Conservation (phyloP, 1,140 invertebrate species). For the Drosophila mayri region DNA sequence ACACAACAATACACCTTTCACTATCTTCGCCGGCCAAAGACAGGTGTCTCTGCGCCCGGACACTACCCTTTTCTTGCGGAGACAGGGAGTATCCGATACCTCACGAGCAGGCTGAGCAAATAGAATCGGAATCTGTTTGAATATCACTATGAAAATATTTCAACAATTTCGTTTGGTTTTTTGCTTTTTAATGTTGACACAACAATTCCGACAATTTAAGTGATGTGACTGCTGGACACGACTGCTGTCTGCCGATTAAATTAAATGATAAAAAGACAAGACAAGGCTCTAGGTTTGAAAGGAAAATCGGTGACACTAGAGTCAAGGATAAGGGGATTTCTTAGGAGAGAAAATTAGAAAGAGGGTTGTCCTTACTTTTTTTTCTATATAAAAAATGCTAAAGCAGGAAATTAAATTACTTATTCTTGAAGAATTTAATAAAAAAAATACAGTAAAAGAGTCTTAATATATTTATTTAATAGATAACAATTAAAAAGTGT, state of each 20-base stretch:
- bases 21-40: conserved; percentile 26
- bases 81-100: conserved; percentile 45
- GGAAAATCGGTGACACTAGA: conserved; percentile 11
- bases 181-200: conserved; percentile 31
- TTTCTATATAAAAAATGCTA: no score
- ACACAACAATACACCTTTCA: conserved; percentile 21
- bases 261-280: conserved; percentile 43
- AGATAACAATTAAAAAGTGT: no score
- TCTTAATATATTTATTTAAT: no score
- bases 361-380: no score
- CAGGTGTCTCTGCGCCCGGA: conserved; percentile 20
- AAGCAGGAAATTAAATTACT: no score
- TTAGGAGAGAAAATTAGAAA: no score
- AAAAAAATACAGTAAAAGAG: no score
- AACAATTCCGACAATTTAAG: conserved; percentile 31
- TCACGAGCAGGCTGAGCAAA: conserved; percentile 64
- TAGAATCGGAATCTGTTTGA: conserved; percentile 40
- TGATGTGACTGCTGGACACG: conserved; percentile 36
- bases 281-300: conserved; percentile 4
- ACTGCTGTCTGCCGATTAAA: conserved; percentile 39
- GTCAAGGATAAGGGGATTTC: background rate
- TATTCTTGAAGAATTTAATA: no score
- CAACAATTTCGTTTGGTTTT: conserved; percentile 45
- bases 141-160: conserved; percentile 47
- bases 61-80: conserved; percentile 8